phyloP scores from a whole-genome alignment of 2,888 invertebrate species.

The Acheta domesticus region DNA sequence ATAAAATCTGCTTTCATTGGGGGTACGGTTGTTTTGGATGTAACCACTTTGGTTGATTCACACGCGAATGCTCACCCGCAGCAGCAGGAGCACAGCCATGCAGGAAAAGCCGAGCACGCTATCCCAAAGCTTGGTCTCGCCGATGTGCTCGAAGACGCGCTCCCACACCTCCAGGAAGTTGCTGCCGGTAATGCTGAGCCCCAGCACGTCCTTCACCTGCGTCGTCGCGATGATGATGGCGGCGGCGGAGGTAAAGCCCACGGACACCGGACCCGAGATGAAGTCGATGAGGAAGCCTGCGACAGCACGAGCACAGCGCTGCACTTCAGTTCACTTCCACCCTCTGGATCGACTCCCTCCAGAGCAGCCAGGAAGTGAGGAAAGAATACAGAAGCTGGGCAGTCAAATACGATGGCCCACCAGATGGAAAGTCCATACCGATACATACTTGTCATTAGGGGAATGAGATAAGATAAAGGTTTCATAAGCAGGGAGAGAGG shows the following conservation, averaged over 20 bases:
- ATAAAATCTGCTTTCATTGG: too few species aligned
- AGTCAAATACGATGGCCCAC: not conserved
- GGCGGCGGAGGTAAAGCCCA: constrained; percentile 78
- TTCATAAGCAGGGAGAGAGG: too few species aligned
- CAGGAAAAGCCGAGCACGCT: constrained; percentile 64
- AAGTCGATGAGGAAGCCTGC: constrained; percentile 78
- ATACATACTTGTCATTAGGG: too few species aligned
- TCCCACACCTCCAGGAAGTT: constrained; percentile 70
- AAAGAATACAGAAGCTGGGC: not conserved
- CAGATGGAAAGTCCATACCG: too few species aligned
- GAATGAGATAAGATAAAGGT: too few species aligned
- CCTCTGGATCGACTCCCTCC: not conserved
- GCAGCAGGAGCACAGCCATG: constrained; percentile 63
- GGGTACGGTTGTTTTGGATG: too few species aligned
- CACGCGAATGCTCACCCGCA: constrained; percentile 56
- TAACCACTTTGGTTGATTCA: too few species aligned
- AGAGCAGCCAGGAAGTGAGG: not conserved
- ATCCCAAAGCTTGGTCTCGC: constrained; percentile 68
- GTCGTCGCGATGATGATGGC: constrained; percentile 79
- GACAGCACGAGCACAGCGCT: constrained; percentile 32
- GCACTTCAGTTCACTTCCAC: not conserved
- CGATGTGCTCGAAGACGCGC: constrained; percentile 66
- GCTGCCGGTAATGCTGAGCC: constrained; percentile 63
- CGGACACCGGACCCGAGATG: constrained; percentile 78
- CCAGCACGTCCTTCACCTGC: constrained; percentile 72